phyloP scores from a whole-genome alignment of 1,140 invertebrate species.

The Babylonia areolata region DNA sequence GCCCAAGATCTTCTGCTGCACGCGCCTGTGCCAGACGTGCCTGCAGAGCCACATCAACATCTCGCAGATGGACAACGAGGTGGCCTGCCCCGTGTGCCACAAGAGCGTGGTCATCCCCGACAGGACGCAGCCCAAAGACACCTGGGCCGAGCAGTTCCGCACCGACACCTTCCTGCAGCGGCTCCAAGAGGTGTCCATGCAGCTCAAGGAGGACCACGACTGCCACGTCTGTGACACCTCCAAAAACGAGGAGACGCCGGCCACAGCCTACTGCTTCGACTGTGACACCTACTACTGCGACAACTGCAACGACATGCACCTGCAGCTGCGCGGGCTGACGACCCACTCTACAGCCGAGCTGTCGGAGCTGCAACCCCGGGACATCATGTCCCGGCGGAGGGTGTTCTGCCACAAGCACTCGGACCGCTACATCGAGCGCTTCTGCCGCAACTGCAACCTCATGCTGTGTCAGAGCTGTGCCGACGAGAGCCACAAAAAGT shows the following conservation, averaged over 20 bases:
- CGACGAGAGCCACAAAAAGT: slow-evolving; percentile 29
- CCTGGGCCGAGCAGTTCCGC: slow-evolving; percentile 42
- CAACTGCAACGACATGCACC: slow-evolving; percentile 34
- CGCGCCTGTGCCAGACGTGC: slow-evolving; percentile 34
- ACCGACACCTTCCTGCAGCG: slow-evolving; percentile 41
- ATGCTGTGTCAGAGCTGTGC: slow-evolving; percentile 20
- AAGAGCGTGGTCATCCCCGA: slow-evolving; percentile 27
- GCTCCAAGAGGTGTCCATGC: slow-evolving; percentile 11
- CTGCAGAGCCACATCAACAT: slow-evolving; percentile 43
- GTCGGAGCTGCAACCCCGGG: not conserved
- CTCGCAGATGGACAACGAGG: slow-evolving; percentile 5
- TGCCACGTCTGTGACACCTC: slow-evolving; percentile 39
- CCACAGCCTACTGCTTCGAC: slow-evolving; percentile 38
- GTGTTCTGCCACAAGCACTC: slow-evolving; percentile 20
- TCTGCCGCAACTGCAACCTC: slow-evolving; percentile 17
- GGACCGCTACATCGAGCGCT: slow-evolving; percentile 20
- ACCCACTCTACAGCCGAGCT: slow-evolving; percentile 16
- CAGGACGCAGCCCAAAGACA: slow-evolving; percentile 14
- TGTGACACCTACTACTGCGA: slow-evolving; percentile 39
- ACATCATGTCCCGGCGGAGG: slow-evolving; percentile 22
- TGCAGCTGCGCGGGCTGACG: slow-evolving; percentile 34
- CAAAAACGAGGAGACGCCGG: not conserved
- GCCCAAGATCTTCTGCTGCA: slow-evolving; percentile 44
- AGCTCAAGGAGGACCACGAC: slow-evolving; percentile 25
- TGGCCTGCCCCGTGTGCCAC: slow-evolving; percentile 35